Evolutionary conservation across 2,797 vertebrate genomes (phyloP), one percentile per base, ranked within the genome.

Genomic region (Leptodactylus fallax): DNA sequence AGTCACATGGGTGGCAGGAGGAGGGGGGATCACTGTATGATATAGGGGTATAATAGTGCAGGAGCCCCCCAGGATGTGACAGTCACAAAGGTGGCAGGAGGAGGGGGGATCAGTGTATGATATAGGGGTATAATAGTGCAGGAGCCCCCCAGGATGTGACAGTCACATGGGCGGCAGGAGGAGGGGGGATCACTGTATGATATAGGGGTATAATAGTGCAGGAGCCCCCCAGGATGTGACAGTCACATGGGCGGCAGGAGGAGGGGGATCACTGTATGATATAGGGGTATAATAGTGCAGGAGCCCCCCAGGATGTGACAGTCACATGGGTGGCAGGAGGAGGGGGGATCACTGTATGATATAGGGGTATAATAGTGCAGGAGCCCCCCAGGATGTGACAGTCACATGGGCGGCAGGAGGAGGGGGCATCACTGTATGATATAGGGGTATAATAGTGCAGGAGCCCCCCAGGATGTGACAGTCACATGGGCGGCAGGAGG

Each of bases 1-100:
- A 49, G 74, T 53, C 74, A n/a, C 74, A 53, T 53, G 49, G 19
- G 49, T 23, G 21, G 17, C 86, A 53, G 90, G 79, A 63, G 45
- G 79, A 65, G 21, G 45, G 45, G 53, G 13, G 5, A 79, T 47
- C 12, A 6, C 11, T 45, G 45, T 3, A n/a, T 45, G 45, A 60
- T 61, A 61, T 12, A 25, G 56, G 56, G 79, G 79, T 49, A n/a
- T 47, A 49, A 81, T 61, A n/a, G 36, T 47, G 11, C 12, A 79
- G 27, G 47, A 53, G 74, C 49, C 76, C 51, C 76, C 51, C 49
- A 12, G 45, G 67, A n/a, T 45, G 45, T 45, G 36, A 36, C 36
- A 53, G 74, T 78, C 76, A 55, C 76, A 55, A 55, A 21, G 45
- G 67, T 36, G 69, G 76, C 76, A 16, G 53, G 51, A 56, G 76